phyloP scores from a whole-genome alignment of 2,113 vertebrate species.

The Epinephelus moara region DNA sequence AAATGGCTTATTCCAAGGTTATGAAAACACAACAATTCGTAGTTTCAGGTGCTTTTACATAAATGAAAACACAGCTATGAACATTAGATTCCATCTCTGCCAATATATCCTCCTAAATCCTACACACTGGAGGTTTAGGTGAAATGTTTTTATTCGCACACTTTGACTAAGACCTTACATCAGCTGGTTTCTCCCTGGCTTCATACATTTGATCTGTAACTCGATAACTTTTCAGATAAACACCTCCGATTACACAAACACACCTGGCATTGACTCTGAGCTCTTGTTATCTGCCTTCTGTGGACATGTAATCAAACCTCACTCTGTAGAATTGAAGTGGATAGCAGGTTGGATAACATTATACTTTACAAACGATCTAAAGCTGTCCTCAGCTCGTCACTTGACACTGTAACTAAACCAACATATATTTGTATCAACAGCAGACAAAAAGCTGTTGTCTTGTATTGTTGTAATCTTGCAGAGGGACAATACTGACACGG shows the following conservation, averaged over 20 bases:
- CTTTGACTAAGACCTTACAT: neutral
- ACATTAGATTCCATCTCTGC: too few relatives aligned
- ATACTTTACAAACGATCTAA: neutral
- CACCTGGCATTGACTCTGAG: neutral
- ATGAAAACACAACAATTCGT: too few relatives aligned
- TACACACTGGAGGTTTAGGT: too few relatives aligned
- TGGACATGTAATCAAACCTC: slow-evolving; percentile 36
- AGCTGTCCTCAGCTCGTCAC: neutral
- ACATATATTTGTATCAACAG: neutral
- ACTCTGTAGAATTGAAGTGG: slow-evolving; percentile 19
- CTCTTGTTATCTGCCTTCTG: slow-evolving; percentile 28
- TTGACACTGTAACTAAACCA: neutral
- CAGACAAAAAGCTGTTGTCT: neutral
- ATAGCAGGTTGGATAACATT: neutral
- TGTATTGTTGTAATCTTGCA: neutral
- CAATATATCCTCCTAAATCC: too few relatives aligned
- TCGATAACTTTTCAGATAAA: slow-evolving; percentile 9
- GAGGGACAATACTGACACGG: neutral
- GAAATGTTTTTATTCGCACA: neutral
- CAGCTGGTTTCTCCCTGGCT: neutral
- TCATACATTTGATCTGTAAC: slow-evolving; percentile 17
- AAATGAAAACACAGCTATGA: too few relatives aligned
- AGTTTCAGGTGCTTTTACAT: too few relatives aligned
- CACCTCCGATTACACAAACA: slow-evolving; percentile 21
- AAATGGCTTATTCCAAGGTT: too few relatives aligned